Base-by-base conservation (phyloP, 2,113 vertebrate genomes). In the Todiramphus chloris region DNA sequence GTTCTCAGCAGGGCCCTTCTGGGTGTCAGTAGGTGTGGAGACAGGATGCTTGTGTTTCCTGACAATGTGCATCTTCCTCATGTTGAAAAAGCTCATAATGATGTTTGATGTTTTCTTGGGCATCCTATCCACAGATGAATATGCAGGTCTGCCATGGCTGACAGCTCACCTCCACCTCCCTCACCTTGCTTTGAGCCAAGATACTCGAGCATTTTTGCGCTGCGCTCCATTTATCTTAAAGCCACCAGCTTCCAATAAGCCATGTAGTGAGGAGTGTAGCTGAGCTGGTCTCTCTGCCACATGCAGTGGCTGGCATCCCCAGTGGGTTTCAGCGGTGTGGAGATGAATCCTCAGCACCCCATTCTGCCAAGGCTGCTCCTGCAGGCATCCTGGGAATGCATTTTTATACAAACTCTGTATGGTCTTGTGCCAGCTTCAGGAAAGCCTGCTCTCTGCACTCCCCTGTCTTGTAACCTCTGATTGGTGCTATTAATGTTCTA, bases 401-500 rank as follows among this genome's bases (percentile, higher is more conserved):
- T 92, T 96, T 93, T 94, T 79, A 87, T 96, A 87, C 87, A 89
- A 92, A 92, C 56, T 70, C 17, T 83, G 35, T 75, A 31, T 69
- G 39, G 44, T 53, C 69, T 72, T 73, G 37, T 87, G 58, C 62
- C 88, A 92, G 0, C 84, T 78, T 58, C n/a, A 87, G 89, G 73
- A 79, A 72, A 67, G 16, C 33, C 60, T 80, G 23, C n/a, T 89
- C 28, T 87, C 31, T 56, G 12, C 3, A 13, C 43, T 81, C 33
- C 85, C 77, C 37, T 3, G 13, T 44, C 35, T 56, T 67, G 70
- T 90, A 90, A 93, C 78, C 88, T 91, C 87, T 95, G 86, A 96
- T 18, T 93, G 85, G 91, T 67, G 58, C 66, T 77, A 87, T 96
- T 94, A 95, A 96, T 96, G 94, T 96, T 94, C 96, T 77, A 95